Base-by-base conservation (phyloP, 2,888 invertebrate genomes). In the Tenthredo scrophulariae region DNA sequence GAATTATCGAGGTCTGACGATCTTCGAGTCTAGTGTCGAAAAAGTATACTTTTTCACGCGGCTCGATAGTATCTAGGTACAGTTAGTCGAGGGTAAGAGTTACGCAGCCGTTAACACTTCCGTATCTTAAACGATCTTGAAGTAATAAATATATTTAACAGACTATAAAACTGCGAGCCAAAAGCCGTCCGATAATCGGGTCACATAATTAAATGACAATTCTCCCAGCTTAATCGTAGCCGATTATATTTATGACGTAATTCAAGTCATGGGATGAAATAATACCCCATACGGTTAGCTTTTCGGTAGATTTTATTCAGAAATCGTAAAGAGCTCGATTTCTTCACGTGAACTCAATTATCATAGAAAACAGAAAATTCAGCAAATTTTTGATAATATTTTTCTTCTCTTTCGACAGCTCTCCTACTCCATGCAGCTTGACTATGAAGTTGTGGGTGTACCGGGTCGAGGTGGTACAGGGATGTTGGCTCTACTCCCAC, bases 381-480 rank as follows among this genome's bases (percentile, higher is more conserved):
- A 2, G 6, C 33, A 84, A 84, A 62, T 77, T 29, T n/a, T 26
- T 5, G 13, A 29, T 9, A 37, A 29, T 18, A 18, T 29, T 18
- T 65, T 80, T 58, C 22, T 40, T 22, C n/a, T 40, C 6, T 88
- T 92, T 91, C 93, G 91, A 75, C 94, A 97, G 97, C 94, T 97
- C 92, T 95, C 96, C 90, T 97, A 97, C 94, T 96, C 96, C 92
- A 96, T 97, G 95, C 95, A 95, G 88, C 95, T 97, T 91, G 96
- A 96, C 93, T 97, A 97, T 93, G 96, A 96, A 93, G 96, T 97
- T 91, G 95, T 96, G 87, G 96, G 96, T 90, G 90, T 91, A 67
- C 90, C 90, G 58, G 89, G 91, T n/a, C 90, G 90, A 58, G 91
- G 89, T 84, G 86, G 88, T n/a, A 90, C 91, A 75, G 89, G 91